Evolutionary conservation across 2,113 vertebrate species (phyloP), one percentile per base, ranked within the genome.

Genomic region (Craseonycteris thonglongyai): DNA sequence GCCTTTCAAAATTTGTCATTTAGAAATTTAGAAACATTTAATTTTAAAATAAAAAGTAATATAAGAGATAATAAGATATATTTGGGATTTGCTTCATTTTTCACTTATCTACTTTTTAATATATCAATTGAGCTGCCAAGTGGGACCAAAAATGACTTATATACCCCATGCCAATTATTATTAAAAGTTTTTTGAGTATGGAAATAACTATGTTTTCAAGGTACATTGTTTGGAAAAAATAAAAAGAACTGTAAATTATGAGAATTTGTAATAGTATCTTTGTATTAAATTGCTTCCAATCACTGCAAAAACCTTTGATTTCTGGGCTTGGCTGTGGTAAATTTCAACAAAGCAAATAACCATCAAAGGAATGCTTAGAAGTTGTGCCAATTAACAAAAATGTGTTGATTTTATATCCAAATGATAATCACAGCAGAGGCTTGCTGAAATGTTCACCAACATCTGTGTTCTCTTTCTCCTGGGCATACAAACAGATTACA

Each of bases 201-300:
- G 22, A 92, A 89, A 80, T 69, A 6, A 28, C 22, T 66, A 33
- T 22, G 22, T 56, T 72, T 92, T 85, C 71, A 81, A 68, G 11
- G 22, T 22, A 8, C 3, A 18, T 47, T 79, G 78, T 40, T 38
- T 49, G 30, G 22, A 11, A 56, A 93, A 86, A 94, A 79, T 18
- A 11, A 63, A 86, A 95, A 82, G 33, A 49, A 40, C 6, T 94
- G 0, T n/a, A 54, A 47, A 65, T 54, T 90, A 18, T 19, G 19
- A 92, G 26, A 7, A 81, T 85, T 76, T 24, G 72, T 71, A 90
- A 72, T 58, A 71, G 58, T 76, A 63, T 61, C 28, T 83, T 92
- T 94, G 72, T 78, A 69, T 80, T 69, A 76, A 80, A 90, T 88
- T 93, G 38, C 88, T 96, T 79, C 68, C 72, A 93, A 71, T 86